Evolutionary conservation across 2,797 vertebrate genomes (phyloP), one percentile per base, ranked within the genome.

Genomic region (Pseudomugil gertrudae): DNA sequence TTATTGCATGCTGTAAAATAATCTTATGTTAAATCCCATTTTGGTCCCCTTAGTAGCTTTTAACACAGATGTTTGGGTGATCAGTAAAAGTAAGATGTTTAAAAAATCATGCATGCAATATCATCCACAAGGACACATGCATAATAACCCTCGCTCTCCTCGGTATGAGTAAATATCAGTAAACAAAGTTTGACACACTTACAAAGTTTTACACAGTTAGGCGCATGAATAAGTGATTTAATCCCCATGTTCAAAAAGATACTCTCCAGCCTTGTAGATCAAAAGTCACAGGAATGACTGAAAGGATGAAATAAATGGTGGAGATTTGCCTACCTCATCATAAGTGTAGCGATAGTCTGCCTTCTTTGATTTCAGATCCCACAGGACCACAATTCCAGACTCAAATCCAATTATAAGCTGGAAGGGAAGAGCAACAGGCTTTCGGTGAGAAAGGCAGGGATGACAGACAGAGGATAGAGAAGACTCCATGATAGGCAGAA

Each of bases 301-400:
- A 76, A 78, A 65, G 68, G 71, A 70, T 65, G 73, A 79, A 77
- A 63, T 68, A 78, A 76, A 66, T 35, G 26, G 52, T 33, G 54
- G 73, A 70, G 72, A 82, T 79, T 79, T 84, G 84, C 92, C 92
- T 95, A 99, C 97, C 97, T 99, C 98, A 83, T 99, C 97, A 47
- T 99, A 96, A 51, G 95, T 96, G 81, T 99, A 99, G 94, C 97
- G 96, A 91, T 95, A 98, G 92, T 99, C 98, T 0, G 96, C 98
- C 88, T 97, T 99, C 95, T 99, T 99, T 88, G 95, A 99, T 92
- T 99, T 99, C 88, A 99, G 95, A 92, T 99, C 97, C 98, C 98
- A 99, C 83, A 99, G 90, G 63, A 95, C 96, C 79, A 99, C 96
- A 38, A 95, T 99, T 88, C 98, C 98, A 76, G 96, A 95, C 92